These are phyloP conservation scores for Montipora efflorescens DNA, from an alignment of 64 coral and sea anemone genomes.

Conservation along the genomic window DNA sequence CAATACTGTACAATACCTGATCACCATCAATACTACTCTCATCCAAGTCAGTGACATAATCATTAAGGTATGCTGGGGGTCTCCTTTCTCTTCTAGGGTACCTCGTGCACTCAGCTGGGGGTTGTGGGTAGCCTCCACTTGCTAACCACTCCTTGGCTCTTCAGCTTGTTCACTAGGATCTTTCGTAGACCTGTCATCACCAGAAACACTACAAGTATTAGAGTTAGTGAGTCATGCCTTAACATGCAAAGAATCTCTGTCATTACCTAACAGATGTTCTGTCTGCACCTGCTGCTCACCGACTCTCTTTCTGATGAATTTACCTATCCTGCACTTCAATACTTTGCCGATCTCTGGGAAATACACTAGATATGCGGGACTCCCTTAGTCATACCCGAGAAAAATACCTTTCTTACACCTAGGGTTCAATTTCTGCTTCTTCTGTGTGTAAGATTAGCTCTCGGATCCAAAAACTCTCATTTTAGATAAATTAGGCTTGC, in stretches of 20 bases:
- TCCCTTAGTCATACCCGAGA: not conserved
- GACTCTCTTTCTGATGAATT: not conserved
- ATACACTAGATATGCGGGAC: constrained; percentile 25
- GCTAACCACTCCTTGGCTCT: not conserved
- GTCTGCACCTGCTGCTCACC: not conserved
- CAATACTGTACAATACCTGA: not conserved
- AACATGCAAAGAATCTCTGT: not conserved
- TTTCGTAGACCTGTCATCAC: not conserved
- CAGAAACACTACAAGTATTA: not conserved
- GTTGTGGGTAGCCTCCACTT: too few relatives aligned
- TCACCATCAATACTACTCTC: not conserved
- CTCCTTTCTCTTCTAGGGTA: not conserved
- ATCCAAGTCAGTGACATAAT: not conserved
- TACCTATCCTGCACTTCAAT: not conserved
- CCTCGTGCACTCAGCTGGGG: not conserved
- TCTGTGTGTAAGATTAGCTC: constrained; percentile 17
- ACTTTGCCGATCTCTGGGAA: not conserved
- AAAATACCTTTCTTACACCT: too few relatives aligned
- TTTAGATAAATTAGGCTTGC: constrained; percentile 28
- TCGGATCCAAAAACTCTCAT: constrained; percentile 43
- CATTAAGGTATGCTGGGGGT: not conserved
- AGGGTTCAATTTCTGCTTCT: not conserved
- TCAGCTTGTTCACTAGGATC: not conserved
- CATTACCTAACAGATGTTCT: not conserved
- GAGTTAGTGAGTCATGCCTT: not conserved